Evolutionary conservation across 2,113 vertebrate genomes (phyloP).

Genomic region (Brevimyrus niger): DNA sequence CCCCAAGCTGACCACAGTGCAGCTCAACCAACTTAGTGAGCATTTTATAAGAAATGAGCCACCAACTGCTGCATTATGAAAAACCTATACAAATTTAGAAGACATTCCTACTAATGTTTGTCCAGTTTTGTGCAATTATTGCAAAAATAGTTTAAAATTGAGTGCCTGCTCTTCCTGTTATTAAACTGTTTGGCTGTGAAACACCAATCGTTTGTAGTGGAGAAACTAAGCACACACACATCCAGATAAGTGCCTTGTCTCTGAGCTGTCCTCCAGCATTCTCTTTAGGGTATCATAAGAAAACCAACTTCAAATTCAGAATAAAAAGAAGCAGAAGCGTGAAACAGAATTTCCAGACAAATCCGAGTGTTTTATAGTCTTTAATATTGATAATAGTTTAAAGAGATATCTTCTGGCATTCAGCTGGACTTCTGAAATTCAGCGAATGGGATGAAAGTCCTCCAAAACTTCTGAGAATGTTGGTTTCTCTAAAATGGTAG

Average conservation of each 20-base stretch:
- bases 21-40: background rate
- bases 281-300: background rate
- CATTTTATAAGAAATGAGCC: background rate
- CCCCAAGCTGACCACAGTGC: background rate
- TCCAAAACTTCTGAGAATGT: constrained; percentile 70
- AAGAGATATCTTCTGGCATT: background rate
- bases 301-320: background rate
- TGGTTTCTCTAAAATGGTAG: constrained; percentile 62
- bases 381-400: background rate
- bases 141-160: background rate
- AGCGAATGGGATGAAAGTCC: constrained; percentile 74
- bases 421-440: constrained; percentile 34
- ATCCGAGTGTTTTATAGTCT: background rate
- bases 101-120: background rate
- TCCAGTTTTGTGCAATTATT: background rate
- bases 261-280: background rate
- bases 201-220: background rate
- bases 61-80: background rate
- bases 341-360: background rate
- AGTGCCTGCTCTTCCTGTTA: background rate
- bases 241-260: background rate
- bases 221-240: background rate
- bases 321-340: background rate
- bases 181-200: background rate
- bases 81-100: background rate